Conservation (phyloP, 1,140 invertebrate species). For the Drosophila paulistorum region DNA sequence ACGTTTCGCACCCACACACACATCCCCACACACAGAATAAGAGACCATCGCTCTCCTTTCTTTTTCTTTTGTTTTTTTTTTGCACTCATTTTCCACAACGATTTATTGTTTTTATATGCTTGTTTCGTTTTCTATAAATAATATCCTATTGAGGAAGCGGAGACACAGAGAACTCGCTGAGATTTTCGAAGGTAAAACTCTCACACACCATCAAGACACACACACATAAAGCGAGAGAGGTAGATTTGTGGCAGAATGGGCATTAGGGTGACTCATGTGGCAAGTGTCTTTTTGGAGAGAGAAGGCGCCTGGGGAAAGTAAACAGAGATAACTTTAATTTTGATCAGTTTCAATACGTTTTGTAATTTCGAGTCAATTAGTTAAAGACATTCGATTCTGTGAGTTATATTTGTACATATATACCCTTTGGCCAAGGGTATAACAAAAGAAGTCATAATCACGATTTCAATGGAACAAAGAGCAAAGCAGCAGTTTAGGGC, state of each 20-base stretch:
- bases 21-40: neutral
- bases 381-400: too few relatives aligned
- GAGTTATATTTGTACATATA: neutral
- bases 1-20: constrained; percentile 25
- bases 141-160: constrained; percentile 39
- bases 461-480: constrained; percentile 23
- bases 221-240: neutral
- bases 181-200: constrained; percentile 29
- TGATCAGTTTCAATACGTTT: neutral
- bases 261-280: constrained; percentile 64
- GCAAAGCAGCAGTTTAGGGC: neutral
- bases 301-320: neutral
- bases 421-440: neutral
- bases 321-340: neutral
- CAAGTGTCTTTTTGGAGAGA: constrained; percentile 22
- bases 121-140: constrained; percentile 62
- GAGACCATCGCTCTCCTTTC: neutral
- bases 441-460: constrained; percentile 17
- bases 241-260: constrained; percentile 21
- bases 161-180: constrained; percentile 26
- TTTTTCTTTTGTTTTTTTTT: constrained; percentile 23
- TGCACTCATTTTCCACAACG: constrained; percentile 50
- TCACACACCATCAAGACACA: neutral
- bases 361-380: too few relatives aligned
- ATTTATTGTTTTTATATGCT: constrained; percentile 59